phyloP scores from a whole-genome alignment of 2,888 invertebrate genomes.

The Alloplasta piceator region DNA sequence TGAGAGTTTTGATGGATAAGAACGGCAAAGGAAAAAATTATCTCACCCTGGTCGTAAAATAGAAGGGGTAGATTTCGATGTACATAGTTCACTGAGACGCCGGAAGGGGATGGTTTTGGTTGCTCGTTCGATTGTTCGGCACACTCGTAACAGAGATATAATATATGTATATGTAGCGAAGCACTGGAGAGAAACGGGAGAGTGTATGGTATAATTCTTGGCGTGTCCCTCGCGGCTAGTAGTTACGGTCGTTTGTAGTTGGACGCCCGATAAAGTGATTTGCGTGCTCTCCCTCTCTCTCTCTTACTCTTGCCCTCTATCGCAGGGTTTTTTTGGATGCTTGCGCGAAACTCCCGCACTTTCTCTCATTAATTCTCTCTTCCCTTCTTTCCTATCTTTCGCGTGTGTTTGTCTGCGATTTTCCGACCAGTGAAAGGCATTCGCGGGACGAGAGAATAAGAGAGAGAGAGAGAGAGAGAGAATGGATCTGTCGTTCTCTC shows the following conservation, averaged over 20 bases:
- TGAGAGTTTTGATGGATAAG: conserved; percentile 46
- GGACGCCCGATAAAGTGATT: conserved; percentile 67
- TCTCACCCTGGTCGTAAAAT: conserved; percentile 57
- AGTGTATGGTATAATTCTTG: conserved; percentile 59
- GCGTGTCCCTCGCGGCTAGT: conserved; percentile 63
- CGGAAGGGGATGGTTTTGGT: conserved; percentile 54
- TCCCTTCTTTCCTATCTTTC: conserved; percentile 58
- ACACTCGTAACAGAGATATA: conserved; percentile 47
- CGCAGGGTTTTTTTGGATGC: conserved; percentile 27
- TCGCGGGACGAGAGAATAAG: conserved; percentile 8
- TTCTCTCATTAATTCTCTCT: conserved; percentile 64
- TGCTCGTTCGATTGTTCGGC: conserved; percentile 63
- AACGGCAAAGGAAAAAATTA: conserved; percentile 56
- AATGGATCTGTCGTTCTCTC: conserved; percentile 9
- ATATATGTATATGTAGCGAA: not conserved
- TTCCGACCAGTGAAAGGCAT: conserved; percentile 21
- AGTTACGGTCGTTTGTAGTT: conserved; percentile 65
- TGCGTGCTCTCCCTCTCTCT: conserved; percentile 51
- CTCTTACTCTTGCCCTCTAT: conserved; percentile 27
- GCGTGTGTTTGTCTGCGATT: conserved; percentile 31
- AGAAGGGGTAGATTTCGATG: conserved; percentile 43
- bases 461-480: conserved; percentile 14
- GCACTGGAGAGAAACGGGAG: conserved; percentile 14
- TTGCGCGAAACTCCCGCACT: conserved; percentile 44
- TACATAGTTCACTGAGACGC: conserved; percentile 48